Evolutionary conservation across 2,113 vertebrate genomes (phyloP), one percentile per base, ranked within the genome.

Genomic region (Oxyura jamaicensis): DNA sequence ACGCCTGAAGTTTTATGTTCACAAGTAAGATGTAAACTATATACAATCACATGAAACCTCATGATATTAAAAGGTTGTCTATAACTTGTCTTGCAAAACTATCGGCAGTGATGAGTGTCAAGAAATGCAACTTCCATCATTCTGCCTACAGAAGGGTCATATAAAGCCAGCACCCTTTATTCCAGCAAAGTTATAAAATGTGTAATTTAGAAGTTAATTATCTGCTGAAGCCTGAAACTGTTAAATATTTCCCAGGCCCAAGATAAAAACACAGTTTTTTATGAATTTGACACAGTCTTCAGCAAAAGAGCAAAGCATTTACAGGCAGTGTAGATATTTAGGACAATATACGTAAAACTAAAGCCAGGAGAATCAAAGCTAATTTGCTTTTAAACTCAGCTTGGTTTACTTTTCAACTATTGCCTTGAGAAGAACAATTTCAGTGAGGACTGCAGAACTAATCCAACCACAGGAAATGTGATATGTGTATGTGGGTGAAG

Each of bases 341-440:
- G 69, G 35, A 78, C 33, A 78, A 46, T 8, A 15, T 28, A 80
- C 33, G 48, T 55, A 75, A 90, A 83, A 77, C 39, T 71, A 88
- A 92, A 95, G 78, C 56, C 52, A 81, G 83, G 33, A 73, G 48
- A 95, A 86, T 88, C 56, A 74, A 83, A 94, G 56, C 50, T 73
- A 63, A 56, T 85, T 94, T 92, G 92, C 81, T 77, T 89, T 91
- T 84, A 87, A 95, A 90, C 77, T 94, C 74, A 91, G 78, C 23
- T 31, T 44, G 55, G 83, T 77, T 90, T 86, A 86, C 83, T 90
- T 94, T 83, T 58, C 35, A 91, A 89, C 58, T 94, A 85, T 33
- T 90, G 87, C 71, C 91, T 95, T 65, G 55, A 77, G 50, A 88
- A 77, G 31, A 89, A 66, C 18, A 73, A n/a, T 59, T 78, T 93